Percentiles rank a stretch among this genome's conserved stretches.
Conservation (phyloP, 1,140 invertebrate genomes). For the Mesaphorura yosii region DNA sequence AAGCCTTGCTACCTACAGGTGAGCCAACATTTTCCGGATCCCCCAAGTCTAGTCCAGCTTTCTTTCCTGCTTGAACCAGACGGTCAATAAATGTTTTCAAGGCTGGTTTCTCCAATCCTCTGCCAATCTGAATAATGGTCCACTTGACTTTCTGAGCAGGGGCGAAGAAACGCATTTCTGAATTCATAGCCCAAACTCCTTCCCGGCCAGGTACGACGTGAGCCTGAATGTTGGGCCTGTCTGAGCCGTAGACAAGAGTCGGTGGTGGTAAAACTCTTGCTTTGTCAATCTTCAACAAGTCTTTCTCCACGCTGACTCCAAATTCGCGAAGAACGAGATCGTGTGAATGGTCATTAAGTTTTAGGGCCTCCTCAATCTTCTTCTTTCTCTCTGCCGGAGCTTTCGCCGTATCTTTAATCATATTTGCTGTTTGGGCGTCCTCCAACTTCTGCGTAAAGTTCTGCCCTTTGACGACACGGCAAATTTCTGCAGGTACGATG, state of each 20-base stretch:
- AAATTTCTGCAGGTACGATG: conserved; percentile 7
- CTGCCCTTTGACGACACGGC: conserved; percentile 1
- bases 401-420: conserved; percentile 6
- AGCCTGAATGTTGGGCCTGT: neutral
- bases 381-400: neutral
- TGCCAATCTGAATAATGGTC: too few species aligned
- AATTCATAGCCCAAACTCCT: conserved; percentile 2
- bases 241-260: conserved; percentile 1
- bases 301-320: neutral
- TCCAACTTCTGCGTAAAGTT: neutral
- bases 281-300: neutral
- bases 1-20: too few species aligned
- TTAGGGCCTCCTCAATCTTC: neutral
- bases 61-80: too few species aligned
- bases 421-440: neutral
- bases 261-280: conserved; percentile 1
- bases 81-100: too few species aligned
- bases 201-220: neutral
- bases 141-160: neutral
- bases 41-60: too few species aligned
- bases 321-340: neutral
- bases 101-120: too few species aligned
- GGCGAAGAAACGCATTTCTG: neutral
- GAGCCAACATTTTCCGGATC: too few species aligned
- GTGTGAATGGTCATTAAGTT: neutral